phyloP scores from a whole-genome alignment of 2,113 vertebrate species.

The Chaenogobius annularis region DNA sequence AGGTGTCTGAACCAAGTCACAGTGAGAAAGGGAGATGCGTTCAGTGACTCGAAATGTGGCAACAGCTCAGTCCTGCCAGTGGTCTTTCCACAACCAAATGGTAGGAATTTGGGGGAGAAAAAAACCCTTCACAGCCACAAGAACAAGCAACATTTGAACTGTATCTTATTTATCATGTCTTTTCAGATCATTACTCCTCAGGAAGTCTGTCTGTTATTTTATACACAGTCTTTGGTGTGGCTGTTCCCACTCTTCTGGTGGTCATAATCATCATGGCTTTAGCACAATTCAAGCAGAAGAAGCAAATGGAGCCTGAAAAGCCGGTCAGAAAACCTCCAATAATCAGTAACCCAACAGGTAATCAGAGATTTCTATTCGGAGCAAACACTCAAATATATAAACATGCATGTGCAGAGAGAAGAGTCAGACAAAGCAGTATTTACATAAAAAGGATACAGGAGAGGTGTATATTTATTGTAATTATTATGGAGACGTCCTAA shows the following conservation, averaged over 20 bases:
- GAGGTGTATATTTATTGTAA: too few relatives aligned
- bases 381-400: background rate
- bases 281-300: slow-evolving; percentile 9
- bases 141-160: background rate
- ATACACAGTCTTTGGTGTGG: background rate
- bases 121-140: background rate
- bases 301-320: background rate
- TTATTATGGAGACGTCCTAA: too few relatives aligned
- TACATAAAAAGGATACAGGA: too few relatives aligned
- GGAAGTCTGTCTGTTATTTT: background rate
- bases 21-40: slow-evolving; percentile 26
- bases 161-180: background rate
- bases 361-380: background rate
- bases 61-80: rapidly evolving
- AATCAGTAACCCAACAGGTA: slow-evolving; percentile 54
- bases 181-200: background rate
- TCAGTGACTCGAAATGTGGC: slow-evolving; percentile 56
- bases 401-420: too few relatives aligned
- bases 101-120: background rate
- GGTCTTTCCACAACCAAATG: rapidly evolving
- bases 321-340: background rate
- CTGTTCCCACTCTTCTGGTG: background rate
- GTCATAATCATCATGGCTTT: background rate
- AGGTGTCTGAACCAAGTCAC: slow-evolving; percentile 52
- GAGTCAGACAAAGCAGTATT: too few relatives aligned